Evolutionary conservation across 2,888 invertebrate genomes (phyloP).

Genomic region (Dasypolia templi): DNA sequence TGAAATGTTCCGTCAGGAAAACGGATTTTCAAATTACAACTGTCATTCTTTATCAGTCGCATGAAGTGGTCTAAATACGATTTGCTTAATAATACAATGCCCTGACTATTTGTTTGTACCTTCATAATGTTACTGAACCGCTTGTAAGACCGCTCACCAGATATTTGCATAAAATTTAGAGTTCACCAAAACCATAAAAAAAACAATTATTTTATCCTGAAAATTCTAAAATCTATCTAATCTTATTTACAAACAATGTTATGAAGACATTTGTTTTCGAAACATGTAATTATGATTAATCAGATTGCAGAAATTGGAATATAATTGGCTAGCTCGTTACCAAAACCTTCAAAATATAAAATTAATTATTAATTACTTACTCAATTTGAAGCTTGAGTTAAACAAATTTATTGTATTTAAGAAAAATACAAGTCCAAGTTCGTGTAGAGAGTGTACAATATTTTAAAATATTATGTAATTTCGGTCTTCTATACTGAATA

Average conservation of each 20-base stretch:
- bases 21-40: not conserved
- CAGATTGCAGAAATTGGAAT: not conserved
- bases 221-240: not conserved
- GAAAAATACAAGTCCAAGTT: constrained; percentile 22
- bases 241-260: too few relatives aligned
- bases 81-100: not conserved
- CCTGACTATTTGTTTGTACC: not conserved
- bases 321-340: not conserved
- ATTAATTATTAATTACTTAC: constrained; percentile 21
- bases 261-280: not conserved
- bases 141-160: too few relatives aligned
- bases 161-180: not conserved
- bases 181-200: not conserved
- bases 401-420: constrained; percentile 3
- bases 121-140: not conserved
- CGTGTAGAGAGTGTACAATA: not conserved
- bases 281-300: constrained; percentile 2
- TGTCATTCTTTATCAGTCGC: not conserved
- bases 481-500: not conserved
- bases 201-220: not conserved
- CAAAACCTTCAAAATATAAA: not conserved
- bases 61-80: not conserved
- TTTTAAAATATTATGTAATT: not conserved
- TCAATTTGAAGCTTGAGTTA: constrained; percentile 9
- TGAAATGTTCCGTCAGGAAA: not conserved